Evolutionary conservation across 2,113 vertebrate genomes (phyloP), one percentile per base, ranked within the genome.

Genomic region (Actinemys pallida): DNA sequence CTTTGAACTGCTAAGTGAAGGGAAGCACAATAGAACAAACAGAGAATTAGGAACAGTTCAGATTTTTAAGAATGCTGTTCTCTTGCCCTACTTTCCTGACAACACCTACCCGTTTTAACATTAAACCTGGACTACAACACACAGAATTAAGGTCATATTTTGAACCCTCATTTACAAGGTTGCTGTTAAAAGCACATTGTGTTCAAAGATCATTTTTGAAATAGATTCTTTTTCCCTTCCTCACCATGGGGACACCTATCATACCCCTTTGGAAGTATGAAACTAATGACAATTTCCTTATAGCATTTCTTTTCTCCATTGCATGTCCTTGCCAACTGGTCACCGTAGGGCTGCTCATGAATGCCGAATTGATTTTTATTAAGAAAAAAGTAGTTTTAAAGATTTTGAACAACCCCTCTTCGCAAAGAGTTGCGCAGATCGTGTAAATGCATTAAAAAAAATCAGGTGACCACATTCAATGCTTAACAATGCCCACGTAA

Each of bases 41-140:
- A 11, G 65, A 0, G 1, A 86, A 96, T 94, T 53, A 86, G 25
- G 11, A 62, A 86, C 31, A 93, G 7, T 75, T 80, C 25, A 27
- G 22, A 53, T 88, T 88, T 95, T 94, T 50, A 83, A 65, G 65
- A 75, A 80, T 95, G 84, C 62, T 92, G 47, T n/a, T 88, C 75
- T 80, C 85, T 95, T 94, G 29, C 42, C 13, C 50, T 88, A 25
- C 42, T 85, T 88, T 54, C n/a, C 79, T 78, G 65, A 8, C 9
- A 81, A 20, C 84, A 94, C 86, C 14, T 78, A 81, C 50, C 65
- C 85, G 79, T 57, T 93, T 86, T 87, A 29, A 56, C 50, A 52
- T 75, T 80, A 47, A 75, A 90, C 69, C 79, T 47, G 49, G 78
- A 47, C 54, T 52, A 52, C 39, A 94, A 90, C 42, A 82, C 25